phyloP scores from a whole-genome alignment of 2,113 vertebrate species.

The Siniperca knerii region DNA sequence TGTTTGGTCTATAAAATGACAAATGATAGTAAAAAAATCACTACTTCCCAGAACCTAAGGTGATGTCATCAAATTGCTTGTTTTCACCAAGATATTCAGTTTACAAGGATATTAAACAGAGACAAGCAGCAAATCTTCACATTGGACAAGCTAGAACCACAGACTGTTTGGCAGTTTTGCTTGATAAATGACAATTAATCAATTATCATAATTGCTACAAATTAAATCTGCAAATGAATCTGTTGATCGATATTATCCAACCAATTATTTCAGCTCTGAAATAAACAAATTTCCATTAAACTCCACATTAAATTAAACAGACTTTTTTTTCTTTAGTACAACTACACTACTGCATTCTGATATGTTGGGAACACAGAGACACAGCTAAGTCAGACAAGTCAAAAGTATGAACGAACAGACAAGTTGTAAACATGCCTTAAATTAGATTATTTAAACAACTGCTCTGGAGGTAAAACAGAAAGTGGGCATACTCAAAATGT shows the following conservation, averaged over 20 bases:
- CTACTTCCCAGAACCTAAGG: too few relatives aligned
- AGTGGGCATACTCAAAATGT: not conserved
- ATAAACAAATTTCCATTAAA: not conserved
- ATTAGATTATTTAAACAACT: not conserved
- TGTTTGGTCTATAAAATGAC: not conserved
- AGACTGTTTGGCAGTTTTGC: too few relatives aligned
- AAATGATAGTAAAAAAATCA: not conserved
- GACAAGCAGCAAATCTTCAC: constrained; percentile 2
- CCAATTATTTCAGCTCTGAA: not conserved
- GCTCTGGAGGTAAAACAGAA: not conserved
- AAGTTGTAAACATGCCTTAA: not conserved
- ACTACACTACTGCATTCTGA: not conserved
- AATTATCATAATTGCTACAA: not conserved
- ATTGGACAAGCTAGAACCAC: not conserved
- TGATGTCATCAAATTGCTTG: not conserved
- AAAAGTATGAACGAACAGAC: too few relatives aligned
- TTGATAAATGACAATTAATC: not conserved
- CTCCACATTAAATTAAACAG: not conserved
- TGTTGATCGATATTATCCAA: not conserved
- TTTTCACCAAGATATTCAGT: not conserved
- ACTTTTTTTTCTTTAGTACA: not conserved
- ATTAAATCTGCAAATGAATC: not conserved
- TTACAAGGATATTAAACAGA: not conserved
- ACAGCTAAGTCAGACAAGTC: not conserved
- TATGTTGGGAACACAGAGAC: not conserved